Conservation (phyloP, 2,113 vertebrate genomes). For the Corythornis vintsioides region DNA sequence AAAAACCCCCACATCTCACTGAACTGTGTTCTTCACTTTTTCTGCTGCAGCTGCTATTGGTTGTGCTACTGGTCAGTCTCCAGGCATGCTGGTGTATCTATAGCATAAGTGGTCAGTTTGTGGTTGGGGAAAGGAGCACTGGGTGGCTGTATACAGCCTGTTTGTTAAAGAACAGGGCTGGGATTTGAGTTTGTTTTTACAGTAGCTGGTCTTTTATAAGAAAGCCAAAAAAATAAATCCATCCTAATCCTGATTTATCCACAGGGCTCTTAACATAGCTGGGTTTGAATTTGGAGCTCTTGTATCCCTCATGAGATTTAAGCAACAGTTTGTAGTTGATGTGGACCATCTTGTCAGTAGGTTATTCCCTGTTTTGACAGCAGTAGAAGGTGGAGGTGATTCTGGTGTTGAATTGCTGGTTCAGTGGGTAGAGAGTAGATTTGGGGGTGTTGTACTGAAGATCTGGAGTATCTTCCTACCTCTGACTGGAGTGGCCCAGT, state of each 20-base stretch:
- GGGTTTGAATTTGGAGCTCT: background rate
- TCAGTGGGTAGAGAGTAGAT: background rate
- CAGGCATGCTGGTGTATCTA: accelerated
- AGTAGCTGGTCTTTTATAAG: background rate
- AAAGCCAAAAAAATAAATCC: background rate
- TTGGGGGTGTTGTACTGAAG: background rate
- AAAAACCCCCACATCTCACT: background rate
- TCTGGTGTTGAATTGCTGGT: background rate
- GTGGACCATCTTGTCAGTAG: background rate
- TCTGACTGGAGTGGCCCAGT: background rate
- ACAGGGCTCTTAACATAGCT: background rate
- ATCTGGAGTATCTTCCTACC: background rate
- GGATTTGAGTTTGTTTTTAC: background rate
- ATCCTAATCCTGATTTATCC: background rate
- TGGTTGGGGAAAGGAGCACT: background rate
- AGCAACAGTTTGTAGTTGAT: background rate
- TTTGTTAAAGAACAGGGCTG: background rate
- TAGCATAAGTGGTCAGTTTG: background rate
- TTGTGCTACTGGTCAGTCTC: background rate
- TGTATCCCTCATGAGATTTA: background rate
- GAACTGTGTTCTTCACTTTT: background rate
- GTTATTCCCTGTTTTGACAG: background rate
- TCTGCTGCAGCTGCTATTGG: background rate
- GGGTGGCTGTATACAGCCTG: background rate
- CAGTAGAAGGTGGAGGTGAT: background rate